Evolutionary conservation across 2,888 invertebrate genomes (phyloP), one percentile per base, ranked within the genome.

Genomic region (Blera fallax): DNA sequence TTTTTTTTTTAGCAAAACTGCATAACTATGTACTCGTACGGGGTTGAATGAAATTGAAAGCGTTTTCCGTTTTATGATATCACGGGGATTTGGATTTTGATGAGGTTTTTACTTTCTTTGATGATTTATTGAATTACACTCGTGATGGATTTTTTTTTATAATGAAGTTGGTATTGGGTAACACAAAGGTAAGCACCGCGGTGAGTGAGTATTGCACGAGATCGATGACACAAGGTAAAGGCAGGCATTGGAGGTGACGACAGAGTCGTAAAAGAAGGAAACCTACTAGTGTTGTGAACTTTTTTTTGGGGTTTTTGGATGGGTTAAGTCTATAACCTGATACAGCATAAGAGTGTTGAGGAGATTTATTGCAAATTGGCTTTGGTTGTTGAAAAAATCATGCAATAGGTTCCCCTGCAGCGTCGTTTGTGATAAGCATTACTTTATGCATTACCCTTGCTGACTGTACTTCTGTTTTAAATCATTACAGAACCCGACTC

Each of bases 11-110:
- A 40, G 48, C 16, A 56, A 50, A 69, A 79, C 24, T 84, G 84
- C 83, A 84, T 48, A 73, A 81, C 54, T 54, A 21, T 62, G 54
- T 50, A n/a, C n/a, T n/a, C n/a, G n/a, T n/a, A 34, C 45, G 40
- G 84, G 45, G 70, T 80, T 84, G 84, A 84, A 80, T 84, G 84
- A 84, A 84, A 84, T 70, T 76, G 80, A 84, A 79, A 80, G 74
- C 56, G 54, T 70, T 79, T 84, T 70, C 74, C 69, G 74, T 50
- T 74, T 74, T 54, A 27, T 65, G 52, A 65, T 67, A 67, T 72
- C 45, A 37, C 37, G 67, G 24, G 60, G 40, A 29, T 77, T 77
- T 79, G 40, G 60, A 54, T 83, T 79, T 79, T 73, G 54, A 69
- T 73, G 73, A 78, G 78, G 73, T 78, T 83, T 83, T 69, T 65